Conservation (phyloP, 35 echinoderm and acorn worm species). For the Ophiothrix spiculata region DNA sequence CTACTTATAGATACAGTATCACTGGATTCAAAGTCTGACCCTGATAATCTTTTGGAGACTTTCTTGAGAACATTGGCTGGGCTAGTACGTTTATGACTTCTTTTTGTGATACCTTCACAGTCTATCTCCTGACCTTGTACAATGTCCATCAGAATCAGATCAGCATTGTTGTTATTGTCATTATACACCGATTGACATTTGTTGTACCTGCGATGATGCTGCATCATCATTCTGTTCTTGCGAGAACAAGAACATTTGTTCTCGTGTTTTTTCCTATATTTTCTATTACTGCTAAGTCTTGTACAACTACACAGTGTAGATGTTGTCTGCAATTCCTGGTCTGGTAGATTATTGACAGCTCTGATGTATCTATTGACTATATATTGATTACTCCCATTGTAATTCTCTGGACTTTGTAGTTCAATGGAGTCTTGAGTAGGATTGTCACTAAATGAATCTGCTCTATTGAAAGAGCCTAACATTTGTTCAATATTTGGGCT, state of each 20-base stretch:
- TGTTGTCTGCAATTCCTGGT: not conserved
- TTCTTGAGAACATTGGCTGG: not conserved
- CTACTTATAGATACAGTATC: not conserved
- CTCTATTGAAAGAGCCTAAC: not conserved
- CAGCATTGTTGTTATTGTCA: conserved; percentile 35
- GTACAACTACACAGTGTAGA: not conserved
- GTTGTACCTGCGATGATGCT: not conserved
- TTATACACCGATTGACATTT: not conserved
- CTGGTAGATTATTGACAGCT: not conserved
- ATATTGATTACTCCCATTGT: not conserved
- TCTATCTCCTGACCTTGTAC: not conserved
- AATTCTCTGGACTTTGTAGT: not conserved
- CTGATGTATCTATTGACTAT: not conserved
- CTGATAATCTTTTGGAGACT: not conserved
- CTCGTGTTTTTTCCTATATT: not conserved
- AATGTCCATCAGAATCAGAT: not conserved
- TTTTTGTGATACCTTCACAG: not conserved
- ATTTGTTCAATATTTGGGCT: not conserved
- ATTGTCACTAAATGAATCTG: not conserved
- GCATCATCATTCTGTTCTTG: not conserved
- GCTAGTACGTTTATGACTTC: not conserved
- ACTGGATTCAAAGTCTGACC: not conserved
- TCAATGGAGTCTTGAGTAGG: not conserved
- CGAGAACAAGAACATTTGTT: not conserved
- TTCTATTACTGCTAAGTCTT: not conserved